Percentiles rank a stretch among this genome's conserved stretches.
Evolutionary conservation across 2,888 invertebrate genomes (phyloP).

Genomic region (Entomobrya proxima): DNA sequence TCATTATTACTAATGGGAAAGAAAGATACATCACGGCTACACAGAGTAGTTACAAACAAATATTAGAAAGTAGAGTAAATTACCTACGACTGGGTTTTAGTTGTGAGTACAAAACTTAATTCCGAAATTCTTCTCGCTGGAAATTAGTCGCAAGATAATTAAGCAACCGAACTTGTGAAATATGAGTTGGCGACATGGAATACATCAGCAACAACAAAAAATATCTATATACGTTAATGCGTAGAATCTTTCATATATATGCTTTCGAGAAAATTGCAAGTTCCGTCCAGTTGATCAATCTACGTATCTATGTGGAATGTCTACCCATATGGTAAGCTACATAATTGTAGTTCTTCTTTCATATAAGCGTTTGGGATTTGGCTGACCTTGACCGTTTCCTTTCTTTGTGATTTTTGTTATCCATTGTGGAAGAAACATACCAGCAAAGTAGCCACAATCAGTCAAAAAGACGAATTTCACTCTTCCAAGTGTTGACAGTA

Average conservation of each 20-base stretch:
- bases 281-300: no score
- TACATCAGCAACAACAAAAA: neutral
- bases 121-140: neutral
- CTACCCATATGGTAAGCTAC: no score
- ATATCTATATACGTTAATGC: neutral
- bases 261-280: no score
- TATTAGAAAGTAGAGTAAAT: neutral
- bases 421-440: neutral
- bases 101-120: slow-evolving; percentile 24
- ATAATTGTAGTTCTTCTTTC: neutral
- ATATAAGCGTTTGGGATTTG: neutral
- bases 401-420: neutral
- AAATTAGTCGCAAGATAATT: slow-evolving; percentile 55
- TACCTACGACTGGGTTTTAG: neutral
- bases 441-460: neutral
- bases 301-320: no score
- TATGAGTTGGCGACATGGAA: slow-evolving; percentile 17
- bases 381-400: slow-evolving; percentile 25
- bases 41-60: neutral
- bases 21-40: neutral
- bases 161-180: slow-evolving; percentile 27
- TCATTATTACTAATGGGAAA: slow-evolving; percentile 44
- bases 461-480: no score
- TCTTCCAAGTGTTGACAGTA: neutral
- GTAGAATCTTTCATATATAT: neutral